Evolutionary conservation across 2,888 invertebrate genomes (phyloP).

Genomic region (Tachystola acroxantha): DNA sequence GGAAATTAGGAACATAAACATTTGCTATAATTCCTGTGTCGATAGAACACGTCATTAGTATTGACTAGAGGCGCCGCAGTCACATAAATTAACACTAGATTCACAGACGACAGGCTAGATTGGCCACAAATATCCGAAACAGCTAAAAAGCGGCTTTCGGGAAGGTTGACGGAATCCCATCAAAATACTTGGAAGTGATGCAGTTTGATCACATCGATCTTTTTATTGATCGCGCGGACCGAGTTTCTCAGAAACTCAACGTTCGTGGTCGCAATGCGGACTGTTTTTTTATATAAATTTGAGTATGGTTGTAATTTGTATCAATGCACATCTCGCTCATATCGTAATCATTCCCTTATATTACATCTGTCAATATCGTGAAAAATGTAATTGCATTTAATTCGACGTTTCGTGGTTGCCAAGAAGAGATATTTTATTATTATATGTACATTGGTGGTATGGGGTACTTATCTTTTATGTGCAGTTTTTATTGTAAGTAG

Average conservation of each 20-base stretch:
- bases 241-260: conserved; percentile 35
- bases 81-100: conserved; percentile 48
- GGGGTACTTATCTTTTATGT: no score
- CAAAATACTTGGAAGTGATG: conserved; percentile 44
- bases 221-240: conserved; percentile 22
- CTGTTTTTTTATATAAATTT: no score
- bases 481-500: no score
- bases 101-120: conserved; percentile 42
- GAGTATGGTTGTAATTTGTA: no score
- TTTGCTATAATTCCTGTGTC: no score
- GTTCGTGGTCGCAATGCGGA: conserved; percentile 29
- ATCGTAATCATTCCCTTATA: no score
- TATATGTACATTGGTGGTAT: no score
- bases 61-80: conserved; percentile 31
- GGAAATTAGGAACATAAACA: no score
- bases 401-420: conserved; percentile 16
- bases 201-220: conserved; percentile 29
- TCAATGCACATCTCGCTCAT: no score
- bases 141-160: conserved; percentile 21
- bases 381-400: no score
- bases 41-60: conserved; percentile 33
- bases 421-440: no score
- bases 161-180: conserved; percentile 38
- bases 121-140: conserved; percentile 24
- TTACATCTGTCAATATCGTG: no score